Evolutionary conservation across 2,888 invertebrate genomes (phyloP).

Genomic region (Philhelius pedissequus): DNA sequence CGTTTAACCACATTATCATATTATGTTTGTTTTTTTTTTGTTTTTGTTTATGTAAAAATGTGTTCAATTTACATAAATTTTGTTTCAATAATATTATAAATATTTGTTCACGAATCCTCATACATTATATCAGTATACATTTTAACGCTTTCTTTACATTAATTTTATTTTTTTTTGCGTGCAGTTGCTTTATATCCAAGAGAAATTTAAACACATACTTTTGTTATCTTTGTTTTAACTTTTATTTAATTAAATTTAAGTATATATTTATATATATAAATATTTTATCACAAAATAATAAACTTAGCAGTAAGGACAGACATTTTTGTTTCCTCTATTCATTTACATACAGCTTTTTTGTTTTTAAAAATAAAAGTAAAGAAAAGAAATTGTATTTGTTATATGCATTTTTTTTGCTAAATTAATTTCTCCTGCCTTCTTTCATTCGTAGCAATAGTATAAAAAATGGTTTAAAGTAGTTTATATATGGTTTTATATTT

Average conservation of each 20-base stretch:
- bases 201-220: conserved; percentile 40
- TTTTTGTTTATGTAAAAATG: conserved; percentile 56
- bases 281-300: conserved; percentile 65
- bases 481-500: conserved; percentile 24
- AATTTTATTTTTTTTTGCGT: conserved; percentile 23
- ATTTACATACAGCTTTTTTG: conserved; percentile 29
- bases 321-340: conserved; percentile 32
- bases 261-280: conserved; percentile 36
- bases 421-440: conserved; percentile 13
- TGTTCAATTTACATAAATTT: conserved; percentile 34
- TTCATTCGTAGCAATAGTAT: conserved; percentile 35
- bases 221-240: conserved; percentile 16
- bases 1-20: conserved; percentile 3
- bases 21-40: conserved; percentile 28
- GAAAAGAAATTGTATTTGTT: conserved; percentile 23
- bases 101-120: conserved; percentile 54
- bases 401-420: conserved; percentile 6
- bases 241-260: conserved; percentile 57
- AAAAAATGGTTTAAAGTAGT: conserved; percentile 28
- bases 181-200: conserved; percentile 41
- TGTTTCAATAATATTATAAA: conserved; percentile 33
- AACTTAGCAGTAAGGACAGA: conserved; percentile 68
- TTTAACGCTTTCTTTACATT: conserved; percentile 31
- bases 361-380: conserved; percentile 26
- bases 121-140: conserved; percentile 29